Conservation (phyloP, 1,140 invertebrate genomes). For the Pygmarrhopalites habei region DNA sequence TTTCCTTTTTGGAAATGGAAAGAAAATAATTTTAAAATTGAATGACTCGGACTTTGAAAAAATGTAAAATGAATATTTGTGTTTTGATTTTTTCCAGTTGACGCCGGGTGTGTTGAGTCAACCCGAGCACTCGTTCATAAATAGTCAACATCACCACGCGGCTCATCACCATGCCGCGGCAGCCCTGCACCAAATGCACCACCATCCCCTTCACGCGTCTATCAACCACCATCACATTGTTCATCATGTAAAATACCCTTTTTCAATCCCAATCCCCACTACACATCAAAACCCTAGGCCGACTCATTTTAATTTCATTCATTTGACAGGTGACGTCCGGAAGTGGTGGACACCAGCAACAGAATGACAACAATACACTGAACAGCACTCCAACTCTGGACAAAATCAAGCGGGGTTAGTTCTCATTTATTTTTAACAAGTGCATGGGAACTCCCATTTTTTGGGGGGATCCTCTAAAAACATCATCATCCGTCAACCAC, state of each 20-base stretch:
- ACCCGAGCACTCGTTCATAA: conserved; percentile 13
- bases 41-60: no score
- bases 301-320: no score
- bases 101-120: conserved; percentile 7
- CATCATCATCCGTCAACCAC: no score
- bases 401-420: conserved; percentile 15
- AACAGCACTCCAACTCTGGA: conserved; percentile 8
- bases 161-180: neutral
- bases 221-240: conserved; percentile 19
- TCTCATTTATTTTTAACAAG: neutral
- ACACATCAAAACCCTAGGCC: no score
- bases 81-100: no score
- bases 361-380: conserved; percentile 8
- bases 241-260: no score
- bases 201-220: conserved; percentile 16
- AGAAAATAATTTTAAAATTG: no score
- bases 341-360: neutral
- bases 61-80: no score
- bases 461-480: no score
- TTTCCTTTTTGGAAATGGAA: no score
- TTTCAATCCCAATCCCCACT: no score
- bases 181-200: conserved; percentile 1
- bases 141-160: neutral
- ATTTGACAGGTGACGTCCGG: conserved; percentile 15
- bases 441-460: no score